Evolutionary conservation across 1,140 invertebrate genomes (phyloP), one percentile per base, ranked within the genome.

Genomic region (Drosophila murphyi): DNA sequence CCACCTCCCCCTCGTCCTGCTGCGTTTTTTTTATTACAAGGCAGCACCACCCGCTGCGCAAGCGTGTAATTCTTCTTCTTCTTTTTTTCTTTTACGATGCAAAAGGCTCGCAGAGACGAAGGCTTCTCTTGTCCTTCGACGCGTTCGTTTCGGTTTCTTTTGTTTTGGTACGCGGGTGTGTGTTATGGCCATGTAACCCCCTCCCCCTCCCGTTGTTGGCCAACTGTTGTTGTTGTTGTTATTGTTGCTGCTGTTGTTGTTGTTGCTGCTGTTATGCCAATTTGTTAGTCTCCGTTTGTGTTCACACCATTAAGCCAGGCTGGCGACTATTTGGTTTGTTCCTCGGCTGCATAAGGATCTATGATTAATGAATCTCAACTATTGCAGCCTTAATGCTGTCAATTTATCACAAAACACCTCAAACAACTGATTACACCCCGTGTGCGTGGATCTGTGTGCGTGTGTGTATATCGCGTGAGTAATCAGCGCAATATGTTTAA

Each of bases 221-320:
- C 56, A 54, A 50, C 51, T 59, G 61, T 43, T 28, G 55, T 60
- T 39, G 35, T 8, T 55, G 5, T 29, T 6, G 28, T 0, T 31
- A 6, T 10, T 0, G 8, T 51, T 51, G 48, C 31, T 4, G 48
- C 29, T 31, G 6, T 12, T 20, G 20, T 20, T 20, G 20, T 20
- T 59, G 61, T 43, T 28, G 55, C 45, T 39, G 35, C 7, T 55
- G 34, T 32, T 54, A 20, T 28, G 51, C 52, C 85, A 88, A 88
- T 88, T 88, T 88, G 85, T 88, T 81, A 73, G 56, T 68, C 61
- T 68, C 43, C 37, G 35, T 73, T 10, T 75, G 71, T 81, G 85
- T 88, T 88, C 85, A 89, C 85, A 88, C 85, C 85, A 88, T 88
- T 88, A 89, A 89, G 62, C 61, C 61, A 52, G 69, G 64, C 52